phyloP scores from a whole-genome alignment of 2,888 invertebrate genomes.

The Oligia fasciuncula region DNA sequence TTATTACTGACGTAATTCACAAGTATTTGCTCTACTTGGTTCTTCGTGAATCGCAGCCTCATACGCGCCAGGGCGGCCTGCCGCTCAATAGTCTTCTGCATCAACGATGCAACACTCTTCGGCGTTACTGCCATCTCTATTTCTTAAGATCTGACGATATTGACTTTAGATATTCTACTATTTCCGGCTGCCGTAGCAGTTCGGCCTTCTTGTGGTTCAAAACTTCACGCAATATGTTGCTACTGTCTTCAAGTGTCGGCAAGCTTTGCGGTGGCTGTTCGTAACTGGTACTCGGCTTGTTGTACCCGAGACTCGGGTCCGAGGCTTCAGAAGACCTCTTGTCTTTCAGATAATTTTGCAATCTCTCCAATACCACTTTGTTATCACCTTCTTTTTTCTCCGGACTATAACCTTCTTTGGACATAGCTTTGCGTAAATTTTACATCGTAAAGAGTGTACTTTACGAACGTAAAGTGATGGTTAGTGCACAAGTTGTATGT shows the following conservation, averaged over 20 bases:
- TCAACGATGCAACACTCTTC: conserved; percentile 84
- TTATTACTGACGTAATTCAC: conserved; percentile 80
- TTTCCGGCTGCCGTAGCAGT: conserved; percentile 86
- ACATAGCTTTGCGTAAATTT: conserved; percentile 78
- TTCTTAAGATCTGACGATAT: conserved; percentile 85
- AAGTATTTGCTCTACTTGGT: conserved; percentile 86
- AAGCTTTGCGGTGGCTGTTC: conserved; percentile 75
- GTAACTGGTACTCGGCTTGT: conserved; percentile 84
- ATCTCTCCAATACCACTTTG: conserved; percentile 87
- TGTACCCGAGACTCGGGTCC: conserved; percentile 77
- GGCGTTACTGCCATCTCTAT: conserved; percentile 84
- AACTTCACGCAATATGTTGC: conserved; percentile 85
- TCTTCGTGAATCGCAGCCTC: conserved; percentile 83
- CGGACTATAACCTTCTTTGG: conserved; percentile 88
- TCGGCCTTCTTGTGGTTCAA: conserved; percentile 87
- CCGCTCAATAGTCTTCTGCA: conserved; percentile 84
- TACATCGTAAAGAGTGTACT: conserved; percentile 65
- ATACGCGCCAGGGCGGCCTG: conserved; percentile 81
- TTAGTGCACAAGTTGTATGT: conserved; percentile 10
- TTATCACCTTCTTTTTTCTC: conserved; percentile 88
- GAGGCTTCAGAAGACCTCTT: conserved; percentile 81
- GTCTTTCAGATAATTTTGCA: conserved; percentile 87
- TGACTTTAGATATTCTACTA: conserved; percentile 83
- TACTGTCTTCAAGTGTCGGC: conserved; percentile 80
- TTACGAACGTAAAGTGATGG: conserved; percentile 1